Conservation (phyloP, 2,113 vertebrate genomes). For the Catharus minimus region DNA sequence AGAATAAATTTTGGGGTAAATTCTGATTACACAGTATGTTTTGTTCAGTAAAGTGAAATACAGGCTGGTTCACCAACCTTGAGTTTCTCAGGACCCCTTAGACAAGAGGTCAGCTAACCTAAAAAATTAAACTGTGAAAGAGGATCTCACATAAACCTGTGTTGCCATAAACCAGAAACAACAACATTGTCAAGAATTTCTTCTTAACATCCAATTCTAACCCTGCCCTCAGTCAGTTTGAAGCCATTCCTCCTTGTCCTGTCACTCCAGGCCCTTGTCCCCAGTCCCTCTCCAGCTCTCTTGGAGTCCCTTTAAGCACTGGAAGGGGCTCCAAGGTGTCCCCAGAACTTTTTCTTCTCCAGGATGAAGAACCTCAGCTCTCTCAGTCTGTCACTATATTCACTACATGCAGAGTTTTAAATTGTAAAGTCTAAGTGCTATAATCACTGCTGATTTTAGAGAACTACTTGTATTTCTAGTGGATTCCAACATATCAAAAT, state of each 20-base stretch:
- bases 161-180: not conserved
- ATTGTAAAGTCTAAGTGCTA: not conserved
- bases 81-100: not conserved
- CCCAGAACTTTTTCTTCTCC: not conserved
- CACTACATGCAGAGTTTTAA: not conserved
- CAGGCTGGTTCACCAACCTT: not conserved
- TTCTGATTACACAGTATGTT: not conserved
- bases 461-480: not conserved
- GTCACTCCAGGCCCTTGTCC: not conserved
- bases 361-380: not conserved
- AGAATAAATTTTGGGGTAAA: not conserved
- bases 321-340: not conserved
- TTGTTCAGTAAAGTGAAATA: not conserved
- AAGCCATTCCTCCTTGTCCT: not conserved
- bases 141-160: not conserved
- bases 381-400: not conserved
- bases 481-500: not conserved
- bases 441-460: constrained; percentile 13
- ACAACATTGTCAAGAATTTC: not conserved
- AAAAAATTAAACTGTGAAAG: not conserved
- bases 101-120: not conserved
- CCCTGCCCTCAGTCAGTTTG: not conserved
- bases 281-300: not conserved
- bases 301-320: not conserved
- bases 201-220: not conserved